Evolutionary conservation across 2,888 invertebrate species (phyloP), one percentile per base, ranked within the genome.

Genomic region (Tuberolachnus salignus): DNA sequence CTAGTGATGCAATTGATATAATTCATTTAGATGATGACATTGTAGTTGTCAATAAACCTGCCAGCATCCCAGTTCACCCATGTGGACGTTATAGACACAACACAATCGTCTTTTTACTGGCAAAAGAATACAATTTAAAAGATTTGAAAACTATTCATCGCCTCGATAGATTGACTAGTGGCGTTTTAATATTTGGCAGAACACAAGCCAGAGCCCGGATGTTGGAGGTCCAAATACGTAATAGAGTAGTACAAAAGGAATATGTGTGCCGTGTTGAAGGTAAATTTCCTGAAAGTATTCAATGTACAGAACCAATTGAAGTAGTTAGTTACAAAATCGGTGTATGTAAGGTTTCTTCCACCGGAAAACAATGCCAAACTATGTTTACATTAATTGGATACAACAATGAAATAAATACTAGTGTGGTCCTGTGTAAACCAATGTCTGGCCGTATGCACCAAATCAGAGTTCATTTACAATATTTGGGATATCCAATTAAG

Each of bases 41-140:
- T 89, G 92, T 99, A 89, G 98, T 98, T 89, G 94, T 98, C 89
- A 96, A 98, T 92, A 98, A 98, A 92, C 98, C 98, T 87, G 94
- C 97, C 88, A 98, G 98, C 88, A 95, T 98, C 89, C 98, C 98
- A 88, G 96, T 97, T 94, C 98, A 99, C 86, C 98, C 98, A 1
- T 98, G 98, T 86, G 99, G 99, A 81, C 90, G 98, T 84, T 99
- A 98, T 87, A 90, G 97, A 75, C 95, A 97, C 88, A 99, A 99
- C 87, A 96, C 97, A 10, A 93, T 99, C 82, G 93, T 95, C 74
- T 97, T 95, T 86, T 97, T 98, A 84, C 89, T 99, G 84, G 95
- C 96, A 83, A 97, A 97, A 87, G 97, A 98, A 87, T 93, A 96
- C 86, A 95, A 95, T 87, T 88, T 95, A 87, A 94, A 94, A 86